Conservation (phyloP, 1,140 invertebrate genomes). For the Carposina sasakii region DNA sequence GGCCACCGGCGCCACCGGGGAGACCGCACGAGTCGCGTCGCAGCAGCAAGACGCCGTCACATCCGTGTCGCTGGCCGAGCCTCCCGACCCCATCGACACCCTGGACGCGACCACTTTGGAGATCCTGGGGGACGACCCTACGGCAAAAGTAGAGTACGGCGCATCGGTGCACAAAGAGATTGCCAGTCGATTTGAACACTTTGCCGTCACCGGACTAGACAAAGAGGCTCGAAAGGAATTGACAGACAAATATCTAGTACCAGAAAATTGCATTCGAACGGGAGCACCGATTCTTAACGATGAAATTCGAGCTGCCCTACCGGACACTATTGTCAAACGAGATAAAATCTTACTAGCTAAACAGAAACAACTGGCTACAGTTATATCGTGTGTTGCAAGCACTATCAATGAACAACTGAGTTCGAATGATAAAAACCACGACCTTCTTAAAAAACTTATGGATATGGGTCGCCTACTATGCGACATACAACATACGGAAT, state of each 20-base stretch:
- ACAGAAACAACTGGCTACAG: constrained; percentile 9
- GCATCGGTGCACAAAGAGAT: neutral
- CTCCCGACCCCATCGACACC: too few species aligned
- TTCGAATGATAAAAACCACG: neutral
- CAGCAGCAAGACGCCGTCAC: too few species aligned
- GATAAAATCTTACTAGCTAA: constrained; percentile 7
- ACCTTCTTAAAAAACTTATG: constrained; percentile 5
- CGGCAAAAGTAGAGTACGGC: neutral
- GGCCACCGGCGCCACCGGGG: too few species aligned
- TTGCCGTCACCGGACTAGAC: neutral
- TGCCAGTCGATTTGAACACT: constrained; percentile 4
- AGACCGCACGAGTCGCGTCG: too few species aligned
- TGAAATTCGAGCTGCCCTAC: constrained; percentile 9
- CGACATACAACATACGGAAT: constrained; percentile 1
- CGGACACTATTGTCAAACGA: constrained; percentile 1
- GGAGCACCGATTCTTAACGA: constrained; percentile 5
- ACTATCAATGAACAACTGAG: neutral
- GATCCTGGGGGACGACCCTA: neutral
- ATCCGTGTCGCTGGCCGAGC: too few species aligned
- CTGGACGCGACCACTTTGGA: neutral
- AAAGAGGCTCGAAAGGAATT: constrained; percentile 11
- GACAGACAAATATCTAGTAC: neutral
- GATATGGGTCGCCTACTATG: constrained; percentile 9
- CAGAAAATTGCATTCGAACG: constrained; percentile 4
- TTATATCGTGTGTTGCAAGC: constrained; percentile 6